phyloP scores from a whole-genome alignment of 2,113 vertebrate genomes.

The Esox niger region DNA sequence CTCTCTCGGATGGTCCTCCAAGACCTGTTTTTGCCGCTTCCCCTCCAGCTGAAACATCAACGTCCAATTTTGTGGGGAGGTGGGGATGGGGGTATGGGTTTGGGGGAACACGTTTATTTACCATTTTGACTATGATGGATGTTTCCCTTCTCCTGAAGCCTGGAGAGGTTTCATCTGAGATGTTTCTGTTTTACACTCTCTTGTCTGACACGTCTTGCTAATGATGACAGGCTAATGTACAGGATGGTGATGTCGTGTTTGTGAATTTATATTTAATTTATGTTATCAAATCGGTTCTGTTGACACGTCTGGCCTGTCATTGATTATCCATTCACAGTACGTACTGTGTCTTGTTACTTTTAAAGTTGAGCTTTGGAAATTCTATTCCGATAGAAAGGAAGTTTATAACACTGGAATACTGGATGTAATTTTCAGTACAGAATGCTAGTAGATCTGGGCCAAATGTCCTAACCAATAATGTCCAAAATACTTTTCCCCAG shows the following conservation, averaged over 20 bases:
- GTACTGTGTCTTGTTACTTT: neutral
- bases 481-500: neutral
- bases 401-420: neutral
- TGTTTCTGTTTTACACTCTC: slow-evolving; percentile 5
- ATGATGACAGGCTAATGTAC: neutral
- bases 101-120: no score
- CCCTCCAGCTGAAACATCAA: slow-evolving; percentile 13
- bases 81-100: no score
- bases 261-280: neutral
- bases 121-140: slow-evolving; percentile 20
- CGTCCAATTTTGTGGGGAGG: neutral
- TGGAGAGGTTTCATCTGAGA: slow-evolving; percentile 11
- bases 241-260: neutral
- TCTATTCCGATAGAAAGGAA: neutral
- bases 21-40: slow-evolving; percentile 2
- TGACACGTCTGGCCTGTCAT: neutral
- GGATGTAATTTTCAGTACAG: neutral
- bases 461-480: slow-evolving; percentile 1
- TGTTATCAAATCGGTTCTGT: neutral
- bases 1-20: slow-evolving; percentile 1
- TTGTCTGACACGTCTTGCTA: neutral
- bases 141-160: neutral
- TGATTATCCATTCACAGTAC: neutral
- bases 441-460: neutral
- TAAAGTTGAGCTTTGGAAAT: neutral